Conservation (phyloP, 2,888 invertebrate species). For the Sminthurinus aureus region DNA sequence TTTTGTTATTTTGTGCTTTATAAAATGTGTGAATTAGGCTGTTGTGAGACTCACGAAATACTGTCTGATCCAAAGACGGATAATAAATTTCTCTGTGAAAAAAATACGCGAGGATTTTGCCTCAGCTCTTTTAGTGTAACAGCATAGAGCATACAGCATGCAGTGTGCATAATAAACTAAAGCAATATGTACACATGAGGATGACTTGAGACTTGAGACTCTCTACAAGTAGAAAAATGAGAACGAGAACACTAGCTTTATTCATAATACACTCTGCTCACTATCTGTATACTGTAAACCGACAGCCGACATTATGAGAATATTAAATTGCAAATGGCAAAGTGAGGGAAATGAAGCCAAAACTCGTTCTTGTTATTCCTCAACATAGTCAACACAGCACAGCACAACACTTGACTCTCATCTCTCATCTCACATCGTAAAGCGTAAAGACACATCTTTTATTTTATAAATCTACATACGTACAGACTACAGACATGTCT, state of each 20-base stretch:
- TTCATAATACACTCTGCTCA: neutral
- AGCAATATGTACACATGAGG: neutral
- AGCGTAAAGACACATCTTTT: too few relatives aligned
- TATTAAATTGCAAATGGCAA: neutral
- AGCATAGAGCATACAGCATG: neutral
- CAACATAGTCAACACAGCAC: too few relatives aligned
- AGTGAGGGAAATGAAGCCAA: neutral
- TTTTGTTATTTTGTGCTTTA: neutral
- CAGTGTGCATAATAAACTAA: neutral
- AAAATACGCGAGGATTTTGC: neutral
- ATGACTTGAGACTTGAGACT: neutral
- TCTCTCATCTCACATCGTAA: too few relatives aligned
- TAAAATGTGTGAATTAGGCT: slow-evolving; percentile 32
- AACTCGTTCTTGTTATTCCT: neutral
- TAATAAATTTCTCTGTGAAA: slow-evolving; percentile 22
- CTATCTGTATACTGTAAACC: neutral
- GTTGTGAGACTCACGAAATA: slow-evolving; percentile 22
- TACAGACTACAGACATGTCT: too few relatives aligned
- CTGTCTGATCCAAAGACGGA: slow-evolving; percentile 26
- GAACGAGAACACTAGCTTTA: neutral
- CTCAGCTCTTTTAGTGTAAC: neutral
- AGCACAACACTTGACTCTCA: too few relatives aligned
- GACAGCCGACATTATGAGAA: neutral
- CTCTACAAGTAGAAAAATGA: neutral
- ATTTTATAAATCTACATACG: too few relatives aligned